phyloP scores from a whole-genome alignment of 2,113 vertebrate species.

The Gracilinanus agilis region DNA sequence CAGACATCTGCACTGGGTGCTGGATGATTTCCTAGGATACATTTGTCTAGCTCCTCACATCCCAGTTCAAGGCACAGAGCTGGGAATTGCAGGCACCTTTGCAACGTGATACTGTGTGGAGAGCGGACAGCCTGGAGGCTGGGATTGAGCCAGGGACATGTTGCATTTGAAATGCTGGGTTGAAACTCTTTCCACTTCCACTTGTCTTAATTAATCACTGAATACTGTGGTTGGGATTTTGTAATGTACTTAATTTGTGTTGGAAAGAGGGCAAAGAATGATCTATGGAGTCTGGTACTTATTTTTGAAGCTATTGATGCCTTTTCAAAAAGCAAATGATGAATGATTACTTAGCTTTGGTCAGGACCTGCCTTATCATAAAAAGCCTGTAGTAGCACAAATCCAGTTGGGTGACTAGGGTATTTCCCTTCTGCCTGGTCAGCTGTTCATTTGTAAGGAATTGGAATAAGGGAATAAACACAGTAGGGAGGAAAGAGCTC shows the following conservation, averaged over 20 bases:
- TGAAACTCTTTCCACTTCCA: background rate
- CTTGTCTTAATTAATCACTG: background rate
- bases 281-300: background rate
- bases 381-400: background rate
- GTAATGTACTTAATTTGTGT: background rate
- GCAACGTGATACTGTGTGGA: background rate
- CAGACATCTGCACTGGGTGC: background rate
- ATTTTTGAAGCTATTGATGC: background rate
- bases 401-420: too few relatives aligned
- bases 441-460: background rate
- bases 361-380: rapidly evolving
- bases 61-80: background rate
- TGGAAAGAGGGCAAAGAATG: background rate
- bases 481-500: background rate
- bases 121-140: background rate
- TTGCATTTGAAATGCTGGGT: background rate
- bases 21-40: background rate
- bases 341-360: background rate
- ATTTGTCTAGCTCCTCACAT: conserved; percentile 1
- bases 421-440: background rate
- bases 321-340: background rate
- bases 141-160: conserved; percentile 10
- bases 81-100: background rate
- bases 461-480: background rate
- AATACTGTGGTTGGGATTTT: conserved; percentile 24